Percentiles rank a stretch among this genome's conserved stretches.
Evolutionary conservation across 2,888 invertebrate genomes (phyloP).

Genomic region (Agriotes lineatus): DNA sequence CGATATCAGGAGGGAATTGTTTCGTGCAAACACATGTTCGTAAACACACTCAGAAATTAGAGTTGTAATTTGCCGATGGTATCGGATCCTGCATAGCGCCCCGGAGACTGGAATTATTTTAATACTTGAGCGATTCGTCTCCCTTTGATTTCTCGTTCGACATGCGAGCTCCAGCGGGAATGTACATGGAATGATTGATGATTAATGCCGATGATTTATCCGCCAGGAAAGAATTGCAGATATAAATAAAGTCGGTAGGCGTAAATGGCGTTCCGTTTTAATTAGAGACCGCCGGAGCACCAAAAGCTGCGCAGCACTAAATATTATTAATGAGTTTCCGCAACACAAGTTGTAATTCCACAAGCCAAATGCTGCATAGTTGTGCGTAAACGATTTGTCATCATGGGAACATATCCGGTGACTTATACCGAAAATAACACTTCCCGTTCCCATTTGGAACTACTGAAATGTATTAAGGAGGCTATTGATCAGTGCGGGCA

Average conservation of each 20-base stretch:
- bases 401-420: conserved; percentile 30
- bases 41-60: conserved; percentile 3
- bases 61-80: conserved; percentile 3
- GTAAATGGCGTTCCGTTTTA: conserved; percentile 35
- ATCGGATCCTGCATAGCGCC: background rate
- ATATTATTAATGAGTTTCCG: conserved; percentile 44
- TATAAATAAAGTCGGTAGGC: conserved; percentile 29
- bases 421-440: conserved; percentile 38
- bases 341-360: conserved; percentile 40
- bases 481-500: conserved; percentile 42
- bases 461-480: conserved; percentile 35
- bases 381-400: conserved; percentile 36
- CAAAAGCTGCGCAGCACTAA: conserved; percentile 39
- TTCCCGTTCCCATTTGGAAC: conserved; percentile 31
- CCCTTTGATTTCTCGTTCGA: too few species aligned
- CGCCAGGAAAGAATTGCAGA: background rate
- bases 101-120: too few species aligned
- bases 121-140: too few species aligned
- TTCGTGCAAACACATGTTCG: background rate
- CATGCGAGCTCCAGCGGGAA: background rate
- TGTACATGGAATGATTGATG: background rate
- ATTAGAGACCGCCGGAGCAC: conserved; percentile 28
- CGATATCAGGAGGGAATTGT: background rate
- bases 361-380: conserved; percentile 38
- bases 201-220: background rate